These are phyloP conservation scores for Nemapogon koenigi DNA, from an alignment of 2,888 invertebrate genomes.

Conservation along the genomic window DNA sequence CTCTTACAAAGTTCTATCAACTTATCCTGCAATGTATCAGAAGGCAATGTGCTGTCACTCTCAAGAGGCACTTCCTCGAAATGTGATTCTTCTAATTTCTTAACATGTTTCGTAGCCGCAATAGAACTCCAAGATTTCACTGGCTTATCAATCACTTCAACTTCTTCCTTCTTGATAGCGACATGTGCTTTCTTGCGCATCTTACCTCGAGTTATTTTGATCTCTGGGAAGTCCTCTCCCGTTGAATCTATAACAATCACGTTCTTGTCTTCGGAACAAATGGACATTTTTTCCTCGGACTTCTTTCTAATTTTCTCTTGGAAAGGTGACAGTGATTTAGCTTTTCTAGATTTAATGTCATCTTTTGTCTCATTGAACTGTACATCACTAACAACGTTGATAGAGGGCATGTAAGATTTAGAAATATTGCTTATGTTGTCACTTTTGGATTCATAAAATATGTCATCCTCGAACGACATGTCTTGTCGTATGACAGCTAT, in stretches of 20 bases:
- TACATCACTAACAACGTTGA: slow-evolving; percentile 17
- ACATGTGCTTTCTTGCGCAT: slow-evolving; percentile 41
- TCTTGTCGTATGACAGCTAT: background rate
- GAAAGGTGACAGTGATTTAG: slow-evolving; percentile 35
- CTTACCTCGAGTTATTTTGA: slow-evolving; percentile 49
- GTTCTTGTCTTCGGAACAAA: slow-evolving; percentile 37
- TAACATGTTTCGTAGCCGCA: slow-evolving; percentile 33
- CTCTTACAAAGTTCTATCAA: slow-evolving; percentile 48
- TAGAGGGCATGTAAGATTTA: background rate
- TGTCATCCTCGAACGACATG: background rate
- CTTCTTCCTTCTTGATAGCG: slow-evolving; percentile 20
- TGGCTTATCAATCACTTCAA: slow-evolving; percentile 30
- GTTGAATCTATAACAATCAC: slow-evolving; percentile 51
- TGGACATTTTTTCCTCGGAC: slow-evolving; percentile 24
- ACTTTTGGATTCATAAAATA: too few species aligned
- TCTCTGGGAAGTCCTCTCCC: slow-evolving; percentile 53
- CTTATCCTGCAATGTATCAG: slow-evolving; percentile 44
- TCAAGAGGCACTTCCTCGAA: background rate
- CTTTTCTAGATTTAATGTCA: slow-evolving; percentile 29
- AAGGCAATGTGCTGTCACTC: slow-evolving; percentile 22
- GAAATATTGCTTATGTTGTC: slow-evolving; percentile 5
- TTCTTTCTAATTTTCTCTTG: slow-evolving; percentile 28
- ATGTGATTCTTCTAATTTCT: slow-evolving; percentile 18
- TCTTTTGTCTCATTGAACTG: slow-evolving; percentile 22
- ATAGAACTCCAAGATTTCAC: slow-evolving; percentile 62